Evolutionary conservation across 1,140 invertebrate genomes (phyloP), one percentile per base, ranked within the genome.

Genomic region (Rhagoletis pomonella): DNA sequence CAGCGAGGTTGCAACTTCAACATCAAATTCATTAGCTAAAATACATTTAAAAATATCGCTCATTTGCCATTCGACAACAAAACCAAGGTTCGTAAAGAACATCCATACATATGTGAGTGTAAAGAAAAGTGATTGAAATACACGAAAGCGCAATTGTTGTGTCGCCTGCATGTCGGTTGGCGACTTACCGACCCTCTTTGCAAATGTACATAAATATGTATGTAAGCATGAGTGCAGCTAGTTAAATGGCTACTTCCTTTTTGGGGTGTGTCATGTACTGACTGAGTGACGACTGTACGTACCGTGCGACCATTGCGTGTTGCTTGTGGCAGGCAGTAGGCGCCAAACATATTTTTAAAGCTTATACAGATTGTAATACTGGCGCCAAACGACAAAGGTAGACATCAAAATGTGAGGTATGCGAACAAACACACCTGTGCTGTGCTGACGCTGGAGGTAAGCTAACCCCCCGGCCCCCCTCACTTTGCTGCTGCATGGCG

Each of bases 371-470:
- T 10, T 81, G 73, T 5, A 81, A 55, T 10, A 81, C 47, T 81
- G 47, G 73, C 73, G 73, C 73, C 73, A 81, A 50, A 58, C 29
- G 29, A 29, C 29, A 29, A 29, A 29, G 29, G 47, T 29, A 19
- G 9, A 29, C 42, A 14, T 42, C 42, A 19, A 55, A 81, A 2
- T 7, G 47, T 81, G 55, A 81, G 10, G 73, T 81, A 81, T 81
- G 73, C 47, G 73, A 81, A 81, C 73, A 17, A 81, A 19, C 73
- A 55, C 73, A 81, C 73, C 73, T 81, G 73, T 81, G 6, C 73
- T 55, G 29, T 29, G 29, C 29, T 29, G 29, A 29, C 29, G 29
- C 29, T 29, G 29, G 29, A 29, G 29, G 29, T 29, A 29, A 29
- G 29, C 29, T 29, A n/a, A n/a, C 29, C 14, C 69, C 69, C 47